These are phyloP conservation scores for Pocillopora meandrina DNA, from an alignment of 92 coral and sea anemone species.

Conservation along the genomic window DNA sequence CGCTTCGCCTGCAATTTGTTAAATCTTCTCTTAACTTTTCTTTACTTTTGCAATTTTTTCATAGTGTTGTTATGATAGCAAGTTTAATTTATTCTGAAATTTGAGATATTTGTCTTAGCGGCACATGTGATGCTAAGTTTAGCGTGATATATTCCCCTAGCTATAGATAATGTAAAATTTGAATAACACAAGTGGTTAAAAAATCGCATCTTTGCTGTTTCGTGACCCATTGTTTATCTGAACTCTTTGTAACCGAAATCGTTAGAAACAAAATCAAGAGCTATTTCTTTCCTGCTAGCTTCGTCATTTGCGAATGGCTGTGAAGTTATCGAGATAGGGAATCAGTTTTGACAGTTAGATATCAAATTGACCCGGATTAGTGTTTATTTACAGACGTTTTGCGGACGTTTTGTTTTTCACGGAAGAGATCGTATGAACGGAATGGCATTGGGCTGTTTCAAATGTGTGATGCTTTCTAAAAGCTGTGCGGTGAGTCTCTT, in stretches of 20 bases:
- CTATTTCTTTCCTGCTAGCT: background rate
- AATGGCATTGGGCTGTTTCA: no score
- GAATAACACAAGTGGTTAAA: slow-evolving; percentile 23
- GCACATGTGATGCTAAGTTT: slow-evolving; percentile 1
- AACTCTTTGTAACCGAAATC: slow-evolving; percentile 6
- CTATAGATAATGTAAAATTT: slow-evolving; percentile 1
- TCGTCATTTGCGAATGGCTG: no score
- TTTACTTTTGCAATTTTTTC: background rate
- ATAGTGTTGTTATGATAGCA: background rate
- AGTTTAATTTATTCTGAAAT: background rate
- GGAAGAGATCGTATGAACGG: no score
- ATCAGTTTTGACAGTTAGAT: no score
- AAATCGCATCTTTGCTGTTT: slow-evolving; percentile 4
- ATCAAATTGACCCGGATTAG: no score
- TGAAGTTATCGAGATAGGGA: no score
- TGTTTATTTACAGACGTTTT: no score
- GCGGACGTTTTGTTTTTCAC: no score
- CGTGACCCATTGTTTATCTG: slow-evolving; percentile 15
- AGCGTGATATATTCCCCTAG: slow-evolving; percentile 8
- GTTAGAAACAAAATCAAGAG: no score
- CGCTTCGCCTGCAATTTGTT: no score
- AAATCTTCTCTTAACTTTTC: background rate
- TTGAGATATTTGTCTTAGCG: background rate
- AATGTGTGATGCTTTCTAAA: no score
- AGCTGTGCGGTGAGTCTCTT: no score